Percentiles rank a stretch among this genome's conserved stretches.
Evolutionary conservation across 2,113 vertebrate species (phyloP).

Genomic region (Chaetura pelagica): DNA sequence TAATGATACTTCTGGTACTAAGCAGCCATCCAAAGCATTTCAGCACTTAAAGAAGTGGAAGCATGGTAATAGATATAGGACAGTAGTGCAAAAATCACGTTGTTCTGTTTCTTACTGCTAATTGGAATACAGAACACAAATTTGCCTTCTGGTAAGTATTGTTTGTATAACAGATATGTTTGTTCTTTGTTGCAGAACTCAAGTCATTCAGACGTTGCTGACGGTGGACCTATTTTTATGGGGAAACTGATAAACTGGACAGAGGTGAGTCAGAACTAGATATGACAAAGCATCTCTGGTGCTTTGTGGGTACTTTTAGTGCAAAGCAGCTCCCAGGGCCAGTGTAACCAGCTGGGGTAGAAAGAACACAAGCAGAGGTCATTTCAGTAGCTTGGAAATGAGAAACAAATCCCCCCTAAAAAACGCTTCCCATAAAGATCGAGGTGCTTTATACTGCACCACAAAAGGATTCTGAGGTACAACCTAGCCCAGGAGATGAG

Average conservation of each 20-base stretch:
- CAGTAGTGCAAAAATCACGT: not conserved
- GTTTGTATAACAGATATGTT: not conserved
- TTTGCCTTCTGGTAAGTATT: not conserved
- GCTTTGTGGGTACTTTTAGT: not conserved
- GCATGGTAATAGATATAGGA: not conserved
- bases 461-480: not conserved
- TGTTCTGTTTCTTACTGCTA: not conserved
- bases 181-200: constrained; percentile 68
- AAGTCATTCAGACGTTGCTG: constrained; percentile 47
- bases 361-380: fast-evolving
- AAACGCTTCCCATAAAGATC: not conserved
- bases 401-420: not conserved
- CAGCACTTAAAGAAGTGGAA: not conserved
- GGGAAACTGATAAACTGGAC: constrained; percentile 53
- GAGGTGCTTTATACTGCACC: not conserved
- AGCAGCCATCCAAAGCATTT: not conserved
- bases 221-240: constrained; percentile 42
- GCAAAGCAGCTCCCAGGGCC: not conserved
- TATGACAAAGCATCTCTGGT: not conserved
- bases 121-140: not conserved
- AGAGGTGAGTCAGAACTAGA: constrained; percentile 68
- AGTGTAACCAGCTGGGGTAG: fast-evolving
- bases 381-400: not conserved
- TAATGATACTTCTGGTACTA: not conserved
- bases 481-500: not conserved